A percentile compares a stretch with the other conserved stretches of the same genome.
These are phyloP conservation scores for Bufotes viridis DNA, from an alignment of 2,797 vertebrate genomes.

Conservation along the genomic window DNA sequence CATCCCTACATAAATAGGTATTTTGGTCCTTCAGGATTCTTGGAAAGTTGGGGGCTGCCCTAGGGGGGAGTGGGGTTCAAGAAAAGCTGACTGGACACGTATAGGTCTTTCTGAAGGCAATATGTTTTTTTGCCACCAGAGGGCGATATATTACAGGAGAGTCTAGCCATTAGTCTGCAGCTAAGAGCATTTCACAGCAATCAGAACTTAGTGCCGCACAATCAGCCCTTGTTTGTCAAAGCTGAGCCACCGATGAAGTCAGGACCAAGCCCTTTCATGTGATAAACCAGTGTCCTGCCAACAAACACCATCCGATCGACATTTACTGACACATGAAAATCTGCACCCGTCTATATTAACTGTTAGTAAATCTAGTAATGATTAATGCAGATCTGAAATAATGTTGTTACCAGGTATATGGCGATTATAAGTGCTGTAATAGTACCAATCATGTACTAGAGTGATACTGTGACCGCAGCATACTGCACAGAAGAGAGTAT, in stretches of 20 bases:
- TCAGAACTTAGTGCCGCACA: not conserved
- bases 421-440: not conserved
- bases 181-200: not conserved
- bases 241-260: constrained; percentile 4
- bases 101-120: not conserved
- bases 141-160: not conserved
- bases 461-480: not conserved
- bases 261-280: constrained; percentile 26
- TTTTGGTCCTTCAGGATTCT: no score
- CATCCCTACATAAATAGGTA: not conserved
- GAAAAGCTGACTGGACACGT: not conserved
- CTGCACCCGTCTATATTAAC: not conserved
- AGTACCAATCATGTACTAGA: not conserved
- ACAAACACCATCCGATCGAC: not conserved
- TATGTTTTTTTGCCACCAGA: not conserved
- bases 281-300: constrained; percentile 5
- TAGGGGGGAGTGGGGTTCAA: not conserved
- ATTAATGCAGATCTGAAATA: not conserved
- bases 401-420: no score
- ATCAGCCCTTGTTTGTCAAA: not conserved
- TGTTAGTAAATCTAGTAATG: not conserved
- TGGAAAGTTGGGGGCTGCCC: not conserved
- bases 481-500: no score
- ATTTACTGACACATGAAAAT: not conserved
- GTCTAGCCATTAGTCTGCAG: not conserved